Conservation (phyloP, 2,797 vertebrate genomes). For the Sebastes kiyomatsui region DNA sequence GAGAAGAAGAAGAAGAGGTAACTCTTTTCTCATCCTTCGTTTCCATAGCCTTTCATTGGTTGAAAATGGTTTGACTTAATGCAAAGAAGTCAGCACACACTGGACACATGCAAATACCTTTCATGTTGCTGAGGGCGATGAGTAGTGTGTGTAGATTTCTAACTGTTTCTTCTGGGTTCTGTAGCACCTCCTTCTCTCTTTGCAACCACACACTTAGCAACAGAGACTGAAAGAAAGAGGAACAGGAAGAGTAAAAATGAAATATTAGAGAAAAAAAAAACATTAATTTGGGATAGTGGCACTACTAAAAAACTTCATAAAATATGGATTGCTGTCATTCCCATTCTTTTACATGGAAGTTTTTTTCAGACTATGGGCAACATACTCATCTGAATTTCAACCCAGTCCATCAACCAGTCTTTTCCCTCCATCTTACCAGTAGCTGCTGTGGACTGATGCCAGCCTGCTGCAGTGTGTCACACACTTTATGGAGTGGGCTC, state of each 20-base stretch:
- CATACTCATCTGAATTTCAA: neutral
- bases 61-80: neutral
- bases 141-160: slow-evolving; percentile 87
- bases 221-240: slow-evolving; percentile 69
- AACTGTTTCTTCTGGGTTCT: slow-evolving; percentile 80
- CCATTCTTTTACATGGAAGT: accelerated
- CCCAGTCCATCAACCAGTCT: neutral
- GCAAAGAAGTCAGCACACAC: neutral
- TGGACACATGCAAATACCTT: slow-evolving; percentile 78
- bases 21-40: neutral
- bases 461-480: slow-evolving; percentile 86
- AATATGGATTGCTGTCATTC: neutral
- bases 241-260: neutral
- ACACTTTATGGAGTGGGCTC: slow-evolving; percentile 86
- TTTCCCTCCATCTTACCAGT: slow-evolving; percentile 82
- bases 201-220: slow-evolving; percentile 93
- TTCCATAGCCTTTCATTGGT: neutral
- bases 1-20: neutral
- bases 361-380: no score
- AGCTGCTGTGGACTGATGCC: slow-evolving; percentile 92
- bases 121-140: slow-evolving; percentile 90
- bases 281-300: neutral
- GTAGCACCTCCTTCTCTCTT: slow-evolving; percentile 90
- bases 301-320: no score
- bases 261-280: neutral